Evolutionary conservation across 92 coral and sea anemone species (phyloP).

Genomic region (Micromussa lordhowensis): DNA sequence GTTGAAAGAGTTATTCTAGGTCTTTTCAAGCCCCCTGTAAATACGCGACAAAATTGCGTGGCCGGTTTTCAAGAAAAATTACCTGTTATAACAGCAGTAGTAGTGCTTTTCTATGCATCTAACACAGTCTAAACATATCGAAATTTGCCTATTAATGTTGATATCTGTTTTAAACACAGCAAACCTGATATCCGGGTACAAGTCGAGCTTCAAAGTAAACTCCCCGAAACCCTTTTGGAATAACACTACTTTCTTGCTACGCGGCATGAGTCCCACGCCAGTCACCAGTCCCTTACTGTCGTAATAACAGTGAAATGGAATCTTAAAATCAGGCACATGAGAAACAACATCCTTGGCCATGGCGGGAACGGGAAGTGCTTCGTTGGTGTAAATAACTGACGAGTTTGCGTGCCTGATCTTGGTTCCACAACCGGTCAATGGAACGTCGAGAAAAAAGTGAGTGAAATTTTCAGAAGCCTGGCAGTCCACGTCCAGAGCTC

Average conservation of each 20-base stretch:
- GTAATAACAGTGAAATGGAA: constrained; percentile 71
- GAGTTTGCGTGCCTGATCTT: constrained; percentile 47
- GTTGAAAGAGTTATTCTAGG: no score
- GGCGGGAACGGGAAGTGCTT: constrained; percentile 25
- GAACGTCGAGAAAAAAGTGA: constrained; percentile 55
- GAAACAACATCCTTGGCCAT: constrained; percentile 50
- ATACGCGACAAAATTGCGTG: no score
- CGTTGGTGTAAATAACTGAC: constrained; percentile 62
- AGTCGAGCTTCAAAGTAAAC: constrained; percentile 45
- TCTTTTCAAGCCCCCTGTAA: no score
- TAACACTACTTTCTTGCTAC: constrained; percentile 54
- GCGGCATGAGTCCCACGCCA: constrained; percentile 59
- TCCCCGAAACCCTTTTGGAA: constrained; percentile 64
- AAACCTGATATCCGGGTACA: constrained; percentile 58
- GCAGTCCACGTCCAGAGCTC: constrained; percentile 62
- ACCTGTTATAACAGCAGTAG: no score
- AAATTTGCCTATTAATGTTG: no score
- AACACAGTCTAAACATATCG: no score
- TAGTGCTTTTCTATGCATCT: no score
- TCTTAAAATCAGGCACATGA: constrained; percentile 64
- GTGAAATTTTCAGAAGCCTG: constrained; percentile 62
- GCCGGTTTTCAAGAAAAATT: no score
- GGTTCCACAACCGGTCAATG: constrained; percentile 69
- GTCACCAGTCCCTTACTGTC: constrained; percentile 60
- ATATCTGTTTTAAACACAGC: not conserved